phyloP scores from a whole-genome alignment of 2,888 invertebrate genomes.

The Perdita meconis region DNA sequence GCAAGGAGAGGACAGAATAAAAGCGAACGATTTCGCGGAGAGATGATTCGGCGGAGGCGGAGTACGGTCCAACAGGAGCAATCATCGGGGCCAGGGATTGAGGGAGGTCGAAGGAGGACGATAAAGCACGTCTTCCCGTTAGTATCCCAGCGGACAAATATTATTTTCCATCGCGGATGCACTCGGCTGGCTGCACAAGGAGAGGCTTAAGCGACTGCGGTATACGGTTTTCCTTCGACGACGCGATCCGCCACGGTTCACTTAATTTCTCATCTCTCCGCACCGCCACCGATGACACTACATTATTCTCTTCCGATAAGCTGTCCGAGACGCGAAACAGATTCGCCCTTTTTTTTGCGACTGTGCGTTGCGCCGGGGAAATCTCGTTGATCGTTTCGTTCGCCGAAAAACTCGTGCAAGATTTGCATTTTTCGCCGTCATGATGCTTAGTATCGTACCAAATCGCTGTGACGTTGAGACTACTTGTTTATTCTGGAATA shows the following conservation, averaged over 20 bases:
- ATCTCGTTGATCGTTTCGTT: constrained; percentile 19
- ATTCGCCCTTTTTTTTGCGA: constrained; percentile 57
- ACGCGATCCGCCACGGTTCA: constrained; percentile 71
- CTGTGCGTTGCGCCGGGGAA: constrained; percentile 32
- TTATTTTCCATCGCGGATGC: constrained; percentile 71
- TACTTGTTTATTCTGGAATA: constrained; percentile 5
- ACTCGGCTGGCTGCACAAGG: constrained; percentile 63
- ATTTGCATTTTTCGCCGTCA: constrained; percentile 23
- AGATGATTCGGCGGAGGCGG: constrained; percentile 29
- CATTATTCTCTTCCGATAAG: constrained; percentile 65
- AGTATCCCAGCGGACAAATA: constrained; percentile 68
- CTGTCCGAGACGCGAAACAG: constrained; percentile 61
- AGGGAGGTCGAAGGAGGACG: constrained; percentile 43
- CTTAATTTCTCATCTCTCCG: constrained; percentile 72
- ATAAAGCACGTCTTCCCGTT: constrained; percentile 61
- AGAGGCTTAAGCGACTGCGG: constrained; percentile 65
- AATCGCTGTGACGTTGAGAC: not conserved
- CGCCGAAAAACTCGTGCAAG: constrained; percentile 12
- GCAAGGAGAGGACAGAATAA: constrained; percentile 4
- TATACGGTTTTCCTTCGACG: constrained; percentile 60
- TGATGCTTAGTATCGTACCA: constrained; percentile 17
- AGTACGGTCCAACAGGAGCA: constrained; percentile 49
- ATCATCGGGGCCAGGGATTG: constrained; percentile 48
- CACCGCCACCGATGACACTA: constrained; percentile 57
- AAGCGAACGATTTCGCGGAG: constrained; percentile 5